A percentile compares a stretch with the other conserved stretches of the same genome.
Evolutionary conservation across 2,113 vertebrate species (phyloP).

Genomic region (Sciurus niger): DNA sequence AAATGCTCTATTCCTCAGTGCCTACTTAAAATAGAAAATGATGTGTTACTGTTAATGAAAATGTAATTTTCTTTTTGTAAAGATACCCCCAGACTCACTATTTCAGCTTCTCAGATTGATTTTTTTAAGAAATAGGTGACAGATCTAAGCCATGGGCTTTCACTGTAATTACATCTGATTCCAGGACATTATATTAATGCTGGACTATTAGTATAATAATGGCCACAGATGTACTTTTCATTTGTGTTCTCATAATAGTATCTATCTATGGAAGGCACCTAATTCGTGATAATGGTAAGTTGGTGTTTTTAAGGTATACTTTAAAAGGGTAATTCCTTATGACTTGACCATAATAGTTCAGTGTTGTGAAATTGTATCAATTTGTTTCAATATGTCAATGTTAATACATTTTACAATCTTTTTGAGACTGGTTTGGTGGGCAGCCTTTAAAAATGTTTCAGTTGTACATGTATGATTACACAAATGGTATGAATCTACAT

Average conservation of each 20-base stretch:
- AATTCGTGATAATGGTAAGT: conserved; percentile 67
- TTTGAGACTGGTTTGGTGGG: conserved; percentile 22
- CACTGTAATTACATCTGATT: conserved; percentile 71
- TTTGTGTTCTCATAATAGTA: conserved; percentile 68
- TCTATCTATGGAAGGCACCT: conserved; percentile 55
- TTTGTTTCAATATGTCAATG: conserved; percentile 65
- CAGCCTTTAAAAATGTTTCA: neutral
- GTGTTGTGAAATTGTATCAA: conserved; percentile 18
- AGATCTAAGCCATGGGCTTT: conserved; percentile 64
- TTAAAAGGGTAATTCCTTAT: conserved; percentile 67
- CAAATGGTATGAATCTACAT: too few relatives aligned
- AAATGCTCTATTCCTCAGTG: conserved; percentile 56
- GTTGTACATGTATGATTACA: neutral
- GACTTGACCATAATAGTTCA: conserved; percentile 56
- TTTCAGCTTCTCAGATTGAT: conserved; percentile 69
- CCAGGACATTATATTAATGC: conserved; percentile 62
- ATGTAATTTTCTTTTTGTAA: conserved; percentile 70
- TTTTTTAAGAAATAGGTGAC: conserved; percentile 64
- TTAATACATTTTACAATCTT: conserved; percentile 53
- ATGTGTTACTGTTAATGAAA: conserved; percentile 71
- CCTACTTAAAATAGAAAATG: conserved; percentile 62
- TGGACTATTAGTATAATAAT: conserved; percentile 70
- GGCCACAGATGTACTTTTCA: conserved; percentile 63
- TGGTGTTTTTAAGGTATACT: conserved; percentile 63
- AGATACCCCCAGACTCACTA: conserved; percentile 56